Evolutionary conservation across 2,797 vertebrate species (phyloP), one percentile per base, ranked within the genome.

Genomic region (Taeniopygia guttata): DNA sequence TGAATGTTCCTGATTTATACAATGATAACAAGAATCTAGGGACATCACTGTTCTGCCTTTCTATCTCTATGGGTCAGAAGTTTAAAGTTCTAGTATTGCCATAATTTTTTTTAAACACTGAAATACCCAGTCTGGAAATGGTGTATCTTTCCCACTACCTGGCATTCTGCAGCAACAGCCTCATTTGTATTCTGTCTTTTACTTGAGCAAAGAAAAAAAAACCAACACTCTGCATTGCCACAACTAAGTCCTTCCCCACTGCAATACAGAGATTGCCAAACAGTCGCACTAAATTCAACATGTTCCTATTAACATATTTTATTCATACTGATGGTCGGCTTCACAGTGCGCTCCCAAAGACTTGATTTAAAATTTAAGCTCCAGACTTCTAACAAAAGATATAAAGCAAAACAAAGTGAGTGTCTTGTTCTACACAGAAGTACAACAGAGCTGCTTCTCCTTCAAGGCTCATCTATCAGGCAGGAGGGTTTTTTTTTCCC

Each of bases 131-230:
- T 74, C 84, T 81, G 92, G 73, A 81, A 73, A 62, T 34, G 1
- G 7, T 68, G 38, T 77, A 36, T 77, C 22, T 22, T 77, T 70
- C n/a, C 36, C 43, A 43, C 25, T 84, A 59, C 70, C 93, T 59
- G 49, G 70, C 46, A 21, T 88, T 45, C 88, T 91, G 82, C 76
- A 73, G 92, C 83, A 84, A 75, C 38, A 55, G n/a, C 63, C 84
- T 96, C 67, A 87, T 96, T 90, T 49, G 51, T 83, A 92, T 83
- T 94, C 95, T 80, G 81, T 58, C 48, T 63, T 92, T 79, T 25
- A 74, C 76, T 72, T 68, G 51, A 49, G 54, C 2, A n/a, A 89
- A 78, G 84, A 79, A 89, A 76, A 52, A 2, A 38, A 40, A 40
- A 40, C 1, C 5, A 1, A 5, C 82, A 58, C 54, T 83, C 76